These are phyloP conservation scores for Akabosia matsudoensis DNA, from an alignment of 1,140 invertebrate species.

Conservation along the genomic window DNA sequence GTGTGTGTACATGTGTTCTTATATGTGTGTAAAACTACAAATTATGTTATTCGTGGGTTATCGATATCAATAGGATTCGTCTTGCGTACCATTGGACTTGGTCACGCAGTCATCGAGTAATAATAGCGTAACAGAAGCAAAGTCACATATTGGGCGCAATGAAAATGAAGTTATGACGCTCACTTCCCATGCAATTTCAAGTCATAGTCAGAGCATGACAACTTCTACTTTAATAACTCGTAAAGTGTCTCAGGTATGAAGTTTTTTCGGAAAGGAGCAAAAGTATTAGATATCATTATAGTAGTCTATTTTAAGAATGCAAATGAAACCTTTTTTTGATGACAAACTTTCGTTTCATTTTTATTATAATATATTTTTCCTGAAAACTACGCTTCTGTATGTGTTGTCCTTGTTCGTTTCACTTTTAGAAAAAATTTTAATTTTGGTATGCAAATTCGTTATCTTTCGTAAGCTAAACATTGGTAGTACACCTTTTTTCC, in stretches of 20 bases:
- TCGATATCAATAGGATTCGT: constrained; percentile 22
- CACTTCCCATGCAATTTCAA: constrained; percentile 7
- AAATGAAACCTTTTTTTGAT: too few relatives aligned
- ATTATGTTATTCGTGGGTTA: too few relatives aligned
- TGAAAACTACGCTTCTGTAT: too few relatives aligned
- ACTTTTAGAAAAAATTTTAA: too few relatives aligned
- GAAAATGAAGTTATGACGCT: constrained; percentile 1
- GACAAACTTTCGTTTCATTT: too few relatives aligned
- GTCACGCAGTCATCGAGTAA: constrained; percentile 30
- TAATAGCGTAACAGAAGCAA: constrained; percentile 15
- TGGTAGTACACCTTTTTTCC: too few relatives aligned
- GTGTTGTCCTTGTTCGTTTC: too few relatives aligned
- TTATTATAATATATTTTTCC: background rate
- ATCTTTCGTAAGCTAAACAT: too few relatives aligned
- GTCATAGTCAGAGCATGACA: background rate
- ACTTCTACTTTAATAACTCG: constrained; percentile 18
- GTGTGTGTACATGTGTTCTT: constrained; percentile 13
- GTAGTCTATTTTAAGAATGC: too few relatives aligned
- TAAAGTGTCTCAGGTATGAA: constrained; percentile 13
- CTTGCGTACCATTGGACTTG: constrained; percentile 40
- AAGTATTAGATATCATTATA: too few relatives aligned
- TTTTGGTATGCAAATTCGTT: too few relatives aligned
- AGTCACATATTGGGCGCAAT: background rate
- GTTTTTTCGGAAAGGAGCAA: background rate
- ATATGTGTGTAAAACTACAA: background rate